These are phyloP conservation scores for Bujurquina vittata DNA, from an alignment of 2,113 vertebrate genomes.

Conservation along the genomic window DNA sequence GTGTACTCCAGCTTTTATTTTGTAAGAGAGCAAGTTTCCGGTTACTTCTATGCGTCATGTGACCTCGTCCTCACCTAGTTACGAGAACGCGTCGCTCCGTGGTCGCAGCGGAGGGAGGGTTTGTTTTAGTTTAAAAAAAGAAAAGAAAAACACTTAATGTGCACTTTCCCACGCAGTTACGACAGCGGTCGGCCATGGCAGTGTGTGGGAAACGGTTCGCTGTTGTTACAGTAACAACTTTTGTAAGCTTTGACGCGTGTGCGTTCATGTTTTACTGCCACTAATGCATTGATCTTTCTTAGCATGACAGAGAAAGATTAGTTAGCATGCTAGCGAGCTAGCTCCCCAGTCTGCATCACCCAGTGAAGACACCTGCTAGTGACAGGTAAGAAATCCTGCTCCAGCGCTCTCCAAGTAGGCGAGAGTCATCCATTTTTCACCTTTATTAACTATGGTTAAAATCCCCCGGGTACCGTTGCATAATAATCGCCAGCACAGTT, in stretches of 20 bases:
- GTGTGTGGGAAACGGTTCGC: background rate
- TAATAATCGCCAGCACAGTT: slow-evolving; percentile 15
- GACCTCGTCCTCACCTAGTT: slow-evolving; percentile 69
- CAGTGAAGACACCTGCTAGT: slow-evolving; percentile 46
- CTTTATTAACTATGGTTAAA: background rate
- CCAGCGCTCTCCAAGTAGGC: background rate
- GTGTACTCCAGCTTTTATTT: slow-evolving; percentile 56
- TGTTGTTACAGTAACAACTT: slow-evolving; percentile 1
- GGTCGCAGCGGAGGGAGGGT: slow-evolving; percentile 66
- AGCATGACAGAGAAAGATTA: slow-evolving; percentile 69
- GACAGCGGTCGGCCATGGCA: slow-evolving; percentile 35
- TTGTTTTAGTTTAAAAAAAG: background rate
- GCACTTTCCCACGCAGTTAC: slow-evolving; percentile 7
- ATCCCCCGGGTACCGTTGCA: background rate
- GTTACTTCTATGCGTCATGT: slow-evolving; percentile 55
- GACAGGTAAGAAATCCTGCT: slow-evolving; percentile 52
- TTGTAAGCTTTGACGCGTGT: background rate
- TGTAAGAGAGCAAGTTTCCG: background rate
- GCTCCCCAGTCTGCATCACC: slow-evolving; percentile 39
- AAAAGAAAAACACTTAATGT: background rate
- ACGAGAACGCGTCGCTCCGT: slow-evolving; percentile 75
- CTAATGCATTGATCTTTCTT: slow-evolving; percentile 16
- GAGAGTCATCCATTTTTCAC: background rate
- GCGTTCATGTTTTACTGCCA: background rate
- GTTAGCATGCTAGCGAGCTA: slow-evolving; percentile 70